A percentile compares a stretch with the other conserved stretches of the same genome.
phyloP scores from a whole-genome alignment of 1,140 invertebrate species.

The Eupeodes corollae region DNA sequence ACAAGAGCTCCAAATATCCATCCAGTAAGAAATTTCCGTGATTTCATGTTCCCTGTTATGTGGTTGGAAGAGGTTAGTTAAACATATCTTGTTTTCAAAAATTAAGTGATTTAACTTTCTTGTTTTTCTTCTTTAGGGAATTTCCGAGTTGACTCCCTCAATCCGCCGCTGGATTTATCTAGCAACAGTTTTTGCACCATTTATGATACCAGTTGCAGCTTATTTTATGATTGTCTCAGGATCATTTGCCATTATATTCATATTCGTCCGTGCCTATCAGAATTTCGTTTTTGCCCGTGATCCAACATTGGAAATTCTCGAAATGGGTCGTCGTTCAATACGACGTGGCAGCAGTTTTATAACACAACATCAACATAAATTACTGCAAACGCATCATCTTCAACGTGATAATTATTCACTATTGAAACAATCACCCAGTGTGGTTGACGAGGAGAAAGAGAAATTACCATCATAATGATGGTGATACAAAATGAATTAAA shows the following conservation, averaged over 20 bases:
- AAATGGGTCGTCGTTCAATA: slow-evolving; percentile 57
- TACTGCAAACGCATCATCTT: slow-evolving; percentile 34
- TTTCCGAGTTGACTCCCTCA: slow-evolving; percentile 63
- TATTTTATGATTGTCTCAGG: slow-evolving; percentile 62
- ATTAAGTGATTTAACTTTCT: background rate
- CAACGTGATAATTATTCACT: slow-evolving; percentile 49
- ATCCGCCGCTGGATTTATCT: slow-evolving; percentile 67
- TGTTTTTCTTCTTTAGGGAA: slow-evolving; percentile 50
- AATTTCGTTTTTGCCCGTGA: slow-evolving; percentile 58
- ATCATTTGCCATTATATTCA: slow-evolving; percentile 46
- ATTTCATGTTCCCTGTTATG: slow-evolving; percentile 74
- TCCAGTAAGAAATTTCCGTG: slow-evolving; percentile 61
- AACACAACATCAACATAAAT: slow-evolving; percentile 53
- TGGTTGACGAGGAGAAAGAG: background rate
- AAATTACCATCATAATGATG: background rate
- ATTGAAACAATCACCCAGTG: slow-evolving; percentile 23
- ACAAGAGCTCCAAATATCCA: slow-evolving; percentile 57
- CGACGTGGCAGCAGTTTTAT: slow-evolving; percentile 58
- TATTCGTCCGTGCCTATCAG: slow-evolving; percentile 62
- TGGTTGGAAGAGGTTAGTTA: slow-evolving; percentile 69
- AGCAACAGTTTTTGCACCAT: slow-evolving; percentile 59
- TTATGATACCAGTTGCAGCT: slow-evolving; percentile 52
- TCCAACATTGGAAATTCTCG: slow-evolving; percentile 55
- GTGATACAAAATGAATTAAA: background rate
- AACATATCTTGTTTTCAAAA: background rate